Conservation (phyloP, 1,140 invertebrate genomes). For the Leptoteleia sp. region DNA sequence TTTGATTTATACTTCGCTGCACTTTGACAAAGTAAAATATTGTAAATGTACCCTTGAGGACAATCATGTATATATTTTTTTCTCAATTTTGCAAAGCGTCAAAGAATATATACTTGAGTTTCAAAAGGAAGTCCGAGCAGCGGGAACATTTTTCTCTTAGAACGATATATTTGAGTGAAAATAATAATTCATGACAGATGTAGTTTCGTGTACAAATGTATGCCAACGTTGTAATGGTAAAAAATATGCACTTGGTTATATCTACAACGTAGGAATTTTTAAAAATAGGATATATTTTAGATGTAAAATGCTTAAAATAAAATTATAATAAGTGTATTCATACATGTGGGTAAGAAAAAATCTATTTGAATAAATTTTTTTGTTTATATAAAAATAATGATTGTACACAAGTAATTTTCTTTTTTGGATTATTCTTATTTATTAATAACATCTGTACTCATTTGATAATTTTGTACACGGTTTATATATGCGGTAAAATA, state of each 20-base stretch:
- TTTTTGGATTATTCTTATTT: too few relatives aligned
- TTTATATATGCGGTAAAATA: too few relatives aligned
- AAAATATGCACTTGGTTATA: slow-evolving; percentile 68
- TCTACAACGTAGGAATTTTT: slow-evolving; percentile 48
- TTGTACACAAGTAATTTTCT: too few relatives aligned
- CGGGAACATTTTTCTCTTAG: slow-evolving; percentile 62
- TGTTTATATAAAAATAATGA: too few relatives aligned
- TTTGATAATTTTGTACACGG: too few relatives aligned
- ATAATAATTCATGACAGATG: slow-evolving; percentile 40
- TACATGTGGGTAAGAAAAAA: slow-evolving; percentile 12
- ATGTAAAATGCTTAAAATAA: slow-evolving; percentile 34
- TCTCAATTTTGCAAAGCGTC: slow-evolving; percentile 36
- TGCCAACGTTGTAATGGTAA: slow-evolving; percentile 52
- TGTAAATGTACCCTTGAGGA: slow-evolving; percentile 43
- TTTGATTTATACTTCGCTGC: slow-evolving; percentile 64
- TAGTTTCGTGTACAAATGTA: slow-evolving; percentile 41
- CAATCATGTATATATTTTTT: slow-evolving; percentile 42
- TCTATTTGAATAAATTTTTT: too few relatives aligned
- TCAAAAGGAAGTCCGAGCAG: slow-evolving; percentile 64
- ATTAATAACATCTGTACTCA: too few relatives aligned
- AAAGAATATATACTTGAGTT: slow-evolving; percentile 52
- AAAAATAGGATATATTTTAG: slow-evolving; percentile 34
- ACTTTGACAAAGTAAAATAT: slow-evolving; percentile 60
- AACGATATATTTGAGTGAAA: slow-evolving; percentile 42
- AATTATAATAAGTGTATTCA: slow-evolving; percentile 5